Conservation (phyloP, 2,113 vertebrate genomes). For the human (Homo sapiens) region GRCh38 chr4:109067501-109068000, state of each 20-base stretch:
- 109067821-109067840: constrained; percentile 62
- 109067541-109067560: constrained; percentile 17
- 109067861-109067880: constrained; percentile 8
- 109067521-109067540: not conserved
- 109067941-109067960: not conserved
- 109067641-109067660: constrained; percentile 75
- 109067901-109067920: not conserved
- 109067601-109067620: constrained; percentile 30
- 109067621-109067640: constrained; percentile 11
- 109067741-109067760: constrained; percentile 72
- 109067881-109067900: not conserved
- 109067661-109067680: constrained; percentile 70
- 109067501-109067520: not conserved
- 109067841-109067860: not conserved
- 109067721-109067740: constrained; percentile 64
- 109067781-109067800: constrained; percentile 26
- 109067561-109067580: not conserved
- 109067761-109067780: constrained; percentile 66
- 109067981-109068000: constrained; percentile 46
- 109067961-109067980: not conserved
- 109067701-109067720: constrained; percentile 66
- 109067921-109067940: not conserved
- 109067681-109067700: constrained; percentile 76
- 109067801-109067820: constrained; percentile 58
- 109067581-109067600: not conserved